A percentile compares a stretch with the other conserved stretches of the same genome.
Conservation (phyloP, 2,797 vertebrate species). For the Melanitta fusca region DNA sequence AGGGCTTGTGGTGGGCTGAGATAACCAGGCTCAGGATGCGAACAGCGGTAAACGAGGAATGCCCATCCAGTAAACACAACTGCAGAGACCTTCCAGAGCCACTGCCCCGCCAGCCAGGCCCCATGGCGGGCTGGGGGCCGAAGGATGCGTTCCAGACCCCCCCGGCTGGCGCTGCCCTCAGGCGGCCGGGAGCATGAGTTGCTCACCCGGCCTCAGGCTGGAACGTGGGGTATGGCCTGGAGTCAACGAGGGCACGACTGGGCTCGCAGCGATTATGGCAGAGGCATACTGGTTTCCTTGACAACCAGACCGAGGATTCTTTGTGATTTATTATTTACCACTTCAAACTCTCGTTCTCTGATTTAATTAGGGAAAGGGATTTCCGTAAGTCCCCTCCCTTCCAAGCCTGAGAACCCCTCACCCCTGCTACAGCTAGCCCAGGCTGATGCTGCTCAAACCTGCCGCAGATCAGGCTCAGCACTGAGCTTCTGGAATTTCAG, state of each 20-base stretch:
- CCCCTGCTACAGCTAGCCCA: constrained; percentile 51
- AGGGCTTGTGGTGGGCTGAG: not conserved
- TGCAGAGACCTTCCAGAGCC: constrained; percentile 22
- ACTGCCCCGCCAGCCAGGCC: constrained; percentile 61
- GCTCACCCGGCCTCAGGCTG: constrained; percentile 81
- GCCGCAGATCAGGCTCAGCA: not conserved
- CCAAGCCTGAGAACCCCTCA: constrained; percentile 52
- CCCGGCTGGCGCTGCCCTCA: constrained; percentile 21
- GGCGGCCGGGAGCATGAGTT: no score
- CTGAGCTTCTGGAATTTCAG: constrained; percentile 11
- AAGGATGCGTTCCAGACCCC: constrained; percentile 73
- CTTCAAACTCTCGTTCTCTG: constrained; percentile 81
- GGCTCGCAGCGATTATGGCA: constrained; percentile 86
- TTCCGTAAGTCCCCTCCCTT: constrained; percentile 72
- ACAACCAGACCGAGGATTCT: constrained; percentile 86
- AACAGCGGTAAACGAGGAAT: not conserved
- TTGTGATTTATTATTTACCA: constrained; percentile 88
- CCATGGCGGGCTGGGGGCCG: constrained; percentile 77
- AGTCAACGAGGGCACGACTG: constrained; percentile 86
- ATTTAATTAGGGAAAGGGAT: constrained; percentile 84
- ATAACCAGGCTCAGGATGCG: not conserved
- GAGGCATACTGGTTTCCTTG: constrained; percentile 87
- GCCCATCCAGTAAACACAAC: constrained; percentile 34
- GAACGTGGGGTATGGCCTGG: constrained; percentile 85
- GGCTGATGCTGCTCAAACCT: constrained; percentile 18